Evolutionary conservation across 1,140 invertebrate species (phyloP).

Genomic region (Dendrolimus kikuchii): DNA sequence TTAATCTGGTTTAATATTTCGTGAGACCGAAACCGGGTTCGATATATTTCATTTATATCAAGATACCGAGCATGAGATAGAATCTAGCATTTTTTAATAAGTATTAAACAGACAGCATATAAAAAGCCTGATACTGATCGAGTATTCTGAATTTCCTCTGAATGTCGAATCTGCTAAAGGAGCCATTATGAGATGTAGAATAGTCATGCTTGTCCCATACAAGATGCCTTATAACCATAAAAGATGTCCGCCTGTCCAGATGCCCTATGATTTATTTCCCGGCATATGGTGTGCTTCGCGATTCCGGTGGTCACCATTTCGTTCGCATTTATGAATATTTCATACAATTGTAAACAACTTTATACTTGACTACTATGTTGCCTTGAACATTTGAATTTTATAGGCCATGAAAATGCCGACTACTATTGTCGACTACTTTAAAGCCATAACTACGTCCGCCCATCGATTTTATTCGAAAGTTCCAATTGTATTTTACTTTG

Average conservation of each 20-base stretch:
- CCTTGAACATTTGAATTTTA: slow-evolving; percentile 44
- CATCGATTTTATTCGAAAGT: background rate
- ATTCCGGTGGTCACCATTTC: slow-evolving; percentile 23
- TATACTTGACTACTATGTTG: slow-evolving; percentile 43
- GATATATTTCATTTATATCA: slow-evolving; percentile 49
- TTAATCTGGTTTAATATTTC: slow-evolving; percentile 42
- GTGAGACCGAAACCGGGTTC: slow-evolving; percentile 27
- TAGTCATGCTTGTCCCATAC: slow-evolving; percentile 14
- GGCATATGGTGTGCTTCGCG: slow-evolving; percentile 4
- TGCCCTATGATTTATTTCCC: too few species aligned
- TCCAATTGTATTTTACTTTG: too few species aligned
- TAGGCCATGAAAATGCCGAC: slow-evolving; percentile 24
- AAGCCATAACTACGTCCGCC: slow-evolving; percentile 8
- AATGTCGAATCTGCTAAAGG: background rate
- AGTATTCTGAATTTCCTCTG: slow-evolving; percentile 13
- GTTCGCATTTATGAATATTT: slow-evolving; percentile 51
- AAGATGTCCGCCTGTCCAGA: slow-evolving; percentile 10
- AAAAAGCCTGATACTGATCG: slow-evolving; percentile 26
- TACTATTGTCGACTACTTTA: slow-evolving; percentile 19
- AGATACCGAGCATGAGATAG: slow-evolving; percentile 38
- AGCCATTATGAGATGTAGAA: background rate
- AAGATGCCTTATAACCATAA: background rate
- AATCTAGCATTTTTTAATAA: slow-evolving; percentile 40
- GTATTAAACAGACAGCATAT: slow-evolving; percentile 36
- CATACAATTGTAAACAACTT: slow-evolving; percentile 57